A percentile compares a stretch with the other conserved stretches of the same genome.
These are phyloP conservation scores for Polydrusus pterygomalis DNA, from an alignment of 2,888 invertebrate species.

Conservation along the genomic window DNA sequence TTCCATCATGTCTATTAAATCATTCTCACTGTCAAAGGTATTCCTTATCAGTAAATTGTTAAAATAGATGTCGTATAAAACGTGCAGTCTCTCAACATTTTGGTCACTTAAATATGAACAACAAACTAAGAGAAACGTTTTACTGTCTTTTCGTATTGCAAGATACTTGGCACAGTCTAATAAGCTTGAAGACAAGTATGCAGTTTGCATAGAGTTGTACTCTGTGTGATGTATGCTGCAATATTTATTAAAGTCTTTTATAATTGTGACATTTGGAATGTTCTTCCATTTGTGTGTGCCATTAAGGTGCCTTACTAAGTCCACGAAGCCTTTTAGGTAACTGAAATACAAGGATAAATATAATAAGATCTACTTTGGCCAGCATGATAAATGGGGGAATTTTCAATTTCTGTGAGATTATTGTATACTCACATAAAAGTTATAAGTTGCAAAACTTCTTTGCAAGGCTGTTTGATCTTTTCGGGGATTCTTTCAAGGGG, in stretches of 20 bases:
- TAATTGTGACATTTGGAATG: slow-evolving; percentile 65
- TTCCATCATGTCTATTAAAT: not conserved
- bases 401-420: slow-evolving; percentile 33
- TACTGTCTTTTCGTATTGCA: slow-evolving; percentile 56
- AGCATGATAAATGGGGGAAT: not conserved
- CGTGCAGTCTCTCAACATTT: slow-evolving; percentile 58
- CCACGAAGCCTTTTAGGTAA: slow-evolving; percentile 66
- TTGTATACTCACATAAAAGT: slow-evolving; percentile 68
- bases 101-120: slow-evolving; percentile 33
- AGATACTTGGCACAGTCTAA: slow-evolving; percentile 64
- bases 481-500: slow-evolving; percentile 65
- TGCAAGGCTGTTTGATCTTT: slow-evolving; percentile 63
- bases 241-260: slow-evolving; percentile 65
- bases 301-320: slow-evolving; percentile 66
- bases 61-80: slow-evolving; percentile 64
- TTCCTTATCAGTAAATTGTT: slow-evolving; percentile 54
- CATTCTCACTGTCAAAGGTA: slow-evolving; percentile 8
- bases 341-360: slow-evolving; percentile 58
- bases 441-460: slow-evolving; percentile 66
- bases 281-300: slow-evolving; percentile 66
- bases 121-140: slow-evolving; percentile 53
- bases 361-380: not conserved
- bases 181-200: slow-evolving; percentile 63
- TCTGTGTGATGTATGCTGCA: slow-evolving; percentile 56
- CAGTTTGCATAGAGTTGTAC: slow-evolving; percentile 59